A percentile compares a stretch with the other conserved stretches of the same genome.
Conservation (phyloP, 1,140 invertebrate species). For the Papilio polyxenes region DNA sequence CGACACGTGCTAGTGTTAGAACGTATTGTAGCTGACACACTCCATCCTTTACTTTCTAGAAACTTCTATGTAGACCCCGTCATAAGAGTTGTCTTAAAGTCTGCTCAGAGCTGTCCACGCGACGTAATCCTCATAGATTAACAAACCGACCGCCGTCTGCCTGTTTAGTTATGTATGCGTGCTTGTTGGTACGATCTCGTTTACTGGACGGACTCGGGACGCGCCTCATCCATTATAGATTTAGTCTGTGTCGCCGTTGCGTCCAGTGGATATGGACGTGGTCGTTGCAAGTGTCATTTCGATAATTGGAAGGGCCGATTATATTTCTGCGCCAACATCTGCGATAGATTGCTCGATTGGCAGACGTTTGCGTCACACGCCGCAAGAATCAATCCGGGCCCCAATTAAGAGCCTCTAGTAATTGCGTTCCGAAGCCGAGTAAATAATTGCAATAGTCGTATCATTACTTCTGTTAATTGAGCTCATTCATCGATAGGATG, state of each 20-base stretch:
- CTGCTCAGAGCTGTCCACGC: background rate
- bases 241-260: constrained; percentile 57
- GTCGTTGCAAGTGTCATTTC: constrained; percentile 64
- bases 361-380: constrained; percentile 62
- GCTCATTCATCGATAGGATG: constrained; percentile 20
- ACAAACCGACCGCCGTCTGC: constrained; percentile 63
- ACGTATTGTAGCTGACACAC: background rate
- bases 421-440: constrained; percentile 47
- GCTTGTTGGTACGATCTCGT: constrained; percentile 70
- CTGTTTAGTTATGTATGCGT: constrained; percentile 69
- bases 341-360: constrained; percentile 66
- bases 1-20: constrained; percentile 45
- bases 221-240: constrained; percentile 79
- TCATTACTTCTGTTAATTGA: constrained; percentile 47
- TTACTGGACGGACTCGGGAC: constrained; percentile 70
- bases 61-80: constrained; percentile 61
- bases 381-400: constrained; percentile 54
- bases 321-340: constrained; percentile 69
- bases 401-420: constrained; percentile 65
- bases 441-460: constrained; percentile 41
- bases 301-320: constrained; percentile 76
- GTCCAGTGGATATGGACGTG: constrained; percentile 62
- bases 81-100: constrained; percentile 10
- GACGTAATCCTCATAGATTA: constrained; percentile 42
- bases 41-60: constrained; percentile 44